Conservation (phyloP, 2,113 vertebrate species). For the Lichenostomus cassidix region DNA sequence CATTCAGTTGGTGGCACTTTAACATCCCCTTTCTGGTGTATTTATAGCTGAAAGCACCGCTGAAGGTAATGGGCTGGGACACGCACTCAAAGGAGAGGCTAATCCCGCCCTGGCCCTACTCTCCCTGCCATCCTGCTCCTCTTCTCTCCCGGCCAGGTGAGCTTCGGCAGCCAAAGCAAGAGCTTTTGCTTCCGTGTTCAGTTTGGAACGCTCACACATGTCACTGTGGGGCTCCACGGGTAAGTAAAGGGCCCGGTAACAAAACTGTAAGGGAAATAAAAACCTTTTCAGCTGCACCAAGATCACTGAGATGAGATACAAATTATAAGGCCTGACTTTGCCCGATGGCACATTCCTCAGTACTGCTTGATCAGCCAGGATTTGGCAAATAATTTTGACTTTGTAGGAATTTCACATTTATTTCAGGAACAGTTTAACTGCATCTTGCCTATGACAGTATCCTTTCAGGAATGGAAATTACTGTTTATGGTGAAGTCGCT, state of each 20-base stretch:
- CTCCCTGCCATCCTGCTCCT: neutral
- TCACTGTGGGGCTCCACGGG: neutral
- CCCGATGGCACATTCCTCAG: neutral
- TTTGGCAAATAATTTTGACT: neutral
- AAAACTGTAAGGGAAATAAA: neutral
- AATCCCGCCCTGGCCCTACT: neutral
- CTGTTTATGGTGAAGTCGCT: neutral
- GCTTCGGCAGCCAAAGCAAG: neutral
- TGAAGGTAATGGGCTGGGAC: neutral
- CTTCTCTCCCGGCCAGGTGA: fast-evolving
- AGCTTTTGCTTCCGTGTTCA: fast-evolving
- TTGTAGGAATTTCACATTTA: neutral
- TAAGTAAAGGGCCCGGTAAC: neutral
- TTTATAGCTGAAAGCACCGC: neutral
- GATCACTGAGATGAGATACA: neutral
- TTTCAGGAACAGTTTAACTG: neutral
- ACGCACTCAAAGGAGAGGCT: neutral
- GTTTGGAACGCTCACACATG: fast-evolving
- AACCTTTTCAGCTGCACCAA: neutral
- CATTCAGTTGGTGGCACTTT: neutral
- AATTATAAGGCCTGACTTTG: neutral
- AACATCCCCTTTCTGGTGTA: neutral
- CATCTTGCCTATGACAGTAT: neutral
- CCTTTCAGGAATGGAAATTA: neutral
- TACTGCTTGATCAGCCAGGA: neutral